phyloP scores from a whole-genome alignment of 2,797 vertebrate genomes.

The Syngnathus acus region DNA sequence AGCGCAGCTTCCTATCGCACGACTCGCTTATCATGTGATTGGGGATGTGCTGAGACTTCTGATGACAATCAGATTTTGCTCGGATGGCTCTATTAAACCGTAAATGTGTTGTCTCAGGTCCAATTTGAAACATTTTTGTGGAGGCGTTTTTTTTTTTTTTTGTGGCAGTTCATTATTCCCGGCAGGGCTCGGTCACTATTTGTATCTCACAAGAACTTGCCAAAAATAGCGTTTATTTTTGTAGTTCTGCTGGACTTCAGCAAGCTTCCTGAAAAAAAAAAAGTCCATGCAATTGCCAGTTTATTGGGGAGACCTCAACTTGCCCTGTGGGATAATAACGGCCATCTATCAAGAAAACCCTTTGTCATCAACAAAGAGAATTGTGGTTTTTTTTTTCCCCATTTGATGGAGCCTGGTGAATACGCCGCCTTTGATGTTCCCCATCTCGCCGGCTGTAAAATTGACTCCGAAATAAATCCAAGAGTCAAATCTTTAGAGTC shows the following conservation, averaged over 20 bases:
- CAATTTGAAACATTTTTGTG: slow-evolving; percentile 9
- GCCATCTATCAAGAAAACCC: neutral
- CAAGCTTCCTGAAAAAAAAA: neutral
- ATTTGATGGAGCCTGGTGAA: neutral
- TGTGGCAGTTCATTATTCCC: neutral
- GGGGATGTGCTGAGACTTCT: too few species aligned
- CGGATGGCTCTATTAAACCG: slow-evolving; percentile 15
- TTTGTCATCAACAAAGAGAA: slow-evolving; percentile 1
- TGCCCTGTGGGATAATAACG: neutral
- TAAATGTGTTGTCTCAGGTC: slow-evolving; percentile 45
- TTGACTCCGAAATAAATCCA: neutral
- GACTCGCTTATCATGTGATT: slow-evolving; percentile 10
- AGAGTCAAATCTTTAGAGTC: neutral
- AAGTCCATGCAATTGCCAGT: neutral
- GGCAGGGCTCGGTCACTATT: neutral
- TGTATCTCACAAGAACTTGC: neutral
- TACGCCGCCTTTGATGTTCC: neutral
- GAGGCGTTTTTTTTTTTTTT: neutral
- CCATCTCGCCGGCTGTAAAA: neutral
- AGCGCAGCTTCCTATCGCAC: neutral
- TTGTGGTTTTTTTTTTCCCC: neutral
- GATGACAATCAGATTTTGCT: neutral
- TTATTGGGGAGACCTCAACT: neutral
- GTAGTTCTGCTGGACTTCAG: neutral
- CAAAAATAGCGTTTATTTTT: neutral